phyloP scores from a whole-genome alignment of 2,888 invertebrate genomes.

The Neoscelio sp. region DNA sequence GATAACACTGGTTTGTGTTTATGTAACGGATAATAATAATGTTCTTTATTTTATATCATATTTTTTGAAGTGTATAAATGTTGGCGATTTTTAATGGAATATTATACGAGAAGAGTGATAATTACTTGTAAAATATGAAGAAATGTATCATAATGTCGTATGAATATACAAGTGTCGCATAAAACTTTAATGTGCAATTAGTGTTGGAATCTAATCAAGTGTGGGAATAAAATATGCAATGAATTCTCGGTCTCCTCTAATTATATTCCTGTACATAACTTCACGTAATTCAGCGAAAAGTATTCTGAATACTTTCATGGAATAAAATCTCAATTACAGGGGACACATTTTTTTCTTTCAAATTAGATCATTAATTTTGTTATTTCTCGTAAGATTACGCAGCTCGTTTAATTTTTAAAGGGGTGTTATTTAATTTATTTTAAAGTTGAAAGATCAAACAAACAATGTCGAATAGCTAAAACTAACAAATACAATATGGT shows the following conservation, averaged over 20 bases:
- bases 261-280: constrained; percentile 6
- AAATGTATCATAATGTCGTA: constrained; percentile 1
- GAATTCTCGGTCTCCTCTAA: constrained; percentile 1
- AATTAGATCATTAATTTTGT: background rate
- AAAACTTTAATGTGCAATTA: constrained; percentile 7
- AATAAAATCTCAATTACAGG: constrained; percentile 7
- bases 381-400: no score
- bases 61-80: no score
- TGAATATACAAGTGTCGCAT: constrained; percentile 16
- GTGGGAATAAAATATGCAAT: constrained; percentile 8
- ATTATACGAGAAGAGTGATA: background rate
- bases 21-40: no score
- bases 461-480: no score
- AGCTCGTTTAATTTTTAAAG: no score
- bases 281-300: constrained; percentile 13
- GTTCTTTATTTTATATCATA: no score
- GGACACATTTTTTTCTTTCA: background rate
- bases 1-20: no score
- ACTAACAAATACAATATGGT: no score
- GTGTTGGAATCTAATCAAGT: constrained; percentile 8
- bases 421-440: no score
- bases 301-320: constrained; percentile 2
- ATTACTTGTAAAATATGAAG: no score
- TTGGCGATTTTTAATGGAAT: constrained; percentile 7
- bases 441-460: no score